These are phyloP conservation scores for Phyllotreta cruciferae DNA, from an alignment of 2,888 invertebrate species.

Conservation along the genomic window DNA sequence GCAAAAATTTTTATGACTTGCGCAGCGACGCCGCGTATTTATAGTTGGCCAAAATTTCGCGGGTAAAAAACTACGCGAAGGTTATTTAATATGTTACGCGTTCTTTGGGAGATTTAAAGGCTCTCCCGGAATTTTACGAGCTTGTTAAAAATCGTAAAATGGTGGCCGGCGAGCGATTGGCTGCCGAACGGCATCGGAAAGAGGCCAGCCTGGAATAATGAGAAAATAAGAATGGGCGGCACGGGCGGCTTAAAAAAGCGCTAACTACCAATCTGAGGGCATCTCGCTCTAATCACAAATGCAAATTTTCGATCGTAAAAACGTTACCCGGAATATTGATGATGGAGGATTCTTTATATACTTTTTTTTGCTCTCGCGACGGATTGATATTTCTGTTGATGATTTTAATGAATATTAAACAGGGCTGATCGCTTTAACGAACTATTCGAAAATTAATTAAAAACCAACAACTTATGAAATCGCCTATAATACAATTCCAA, in stretches of 20 bases:
- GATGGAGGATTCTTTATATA: slow-evolving; percentile 16
- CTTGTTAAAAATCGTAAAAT: slow-evolving; percentile 39
- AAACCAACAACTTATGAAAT: too few relatives aligned
- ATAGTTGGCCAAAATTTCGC: too few relatives aligned
- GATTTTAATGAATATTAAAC: slow-evolving; percentile 25
- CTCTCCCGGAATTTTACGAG: slow-evolving; percentile 24
- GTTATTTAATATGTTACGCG: slow-evolving; percentile 12
- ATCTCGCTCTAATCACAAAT: slow-evolving; percentile 38
- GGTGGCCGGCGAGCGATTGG: slow-evolving; percentile 39
- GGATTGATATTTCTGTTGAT: slow-evolving; percentile 16
- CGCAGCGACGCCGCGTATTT: too few relatives aligned
- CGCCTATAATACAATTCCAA: too few relatives aligned
- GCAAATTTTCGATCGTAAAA: slow-evolving; percentile 40
- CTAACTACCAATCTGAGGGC: slow-evolving; percentile 38
- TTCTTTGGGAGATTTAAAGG: slow-evolving; percentile 12
- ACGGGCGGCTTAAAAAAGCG: slow-evolving; percentile 28
- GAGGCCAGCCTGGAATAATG: slow-evolving; percentile 40
- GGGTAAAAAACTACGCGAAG: too few relatives aligned
- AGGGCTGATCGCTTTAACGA: not conserved
- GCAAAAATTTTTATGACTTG: not conserved
- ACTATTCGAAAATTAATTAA: too few relatives aligned
- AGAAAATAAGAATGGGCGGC: slow-evolving; percentile 41
- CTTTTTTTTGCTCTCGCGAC: slow-evolving; percentile 7
- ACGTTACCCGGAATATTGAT: slow-evolving; percentile 27
- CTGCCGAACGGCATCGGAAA: slow-evolving; percentile 38